A percentile compares a stretch with the other conserved stretches of the same genome.
These are phyloP conservation scores for Tenthredo distinguenda DNA, from an alignment of 2,888 invertebrate species.

Conservation along the genomic window DNA sequence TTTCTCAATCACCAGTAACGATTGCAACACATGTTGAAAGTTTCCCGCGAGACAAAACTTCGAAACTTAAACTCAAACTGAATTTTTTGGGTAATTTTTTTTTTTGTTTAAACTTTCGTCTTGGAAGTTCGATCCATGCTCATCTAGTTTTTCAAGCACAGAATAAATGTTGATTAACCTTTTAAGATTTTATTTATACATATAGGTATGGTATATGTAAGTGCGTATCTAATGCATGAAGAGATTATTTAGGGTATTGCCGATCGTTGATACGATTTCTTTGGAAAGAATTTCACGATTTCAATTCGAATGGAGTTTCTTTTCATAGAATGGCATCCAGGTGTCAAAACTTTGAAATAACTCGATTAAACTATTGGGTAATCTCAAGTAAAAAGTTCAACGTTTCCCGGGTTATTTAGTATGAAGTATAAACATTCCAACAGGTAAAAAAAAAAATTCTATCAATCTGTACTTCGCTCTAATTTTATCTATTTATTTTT, in stretches of 20 bases:
- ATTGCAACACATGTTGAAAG: constrained; percentile 39
- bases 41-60: neutral
- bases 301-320: neutral
- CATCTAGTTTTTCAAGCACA: neutral
- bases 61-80: neutral
- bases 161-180: neutral
- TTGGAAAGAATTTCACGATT: neutral
- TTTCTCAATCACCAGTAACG: constrained; percentile 48
- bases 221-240: neutral
- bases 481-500: neutral
- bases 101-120: neutral
- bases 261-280: neutral
- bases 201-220: neutral
- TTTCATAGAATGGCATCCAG: neutral
- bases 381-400: neutral
- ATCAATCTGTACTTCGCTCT: neutral
- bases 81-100: neutral
- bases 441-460: neutral
- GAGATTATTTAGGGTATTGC: neutral
- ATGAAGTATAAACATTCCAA: neutral
- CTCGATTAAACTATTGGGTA: neutral
- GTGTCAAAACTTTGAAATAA: neutral
- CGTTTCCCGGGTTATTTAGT: constrained; percentile 3
- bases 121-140: constrained; percentile 40
- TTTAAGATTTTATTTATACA: neutral